Evolutionary conservation across 2,113 vertebrate genomes (phyloP), one percentile per base, ranked within the genome.

Genomic region (Ceyx cyanopectus): DNA sequence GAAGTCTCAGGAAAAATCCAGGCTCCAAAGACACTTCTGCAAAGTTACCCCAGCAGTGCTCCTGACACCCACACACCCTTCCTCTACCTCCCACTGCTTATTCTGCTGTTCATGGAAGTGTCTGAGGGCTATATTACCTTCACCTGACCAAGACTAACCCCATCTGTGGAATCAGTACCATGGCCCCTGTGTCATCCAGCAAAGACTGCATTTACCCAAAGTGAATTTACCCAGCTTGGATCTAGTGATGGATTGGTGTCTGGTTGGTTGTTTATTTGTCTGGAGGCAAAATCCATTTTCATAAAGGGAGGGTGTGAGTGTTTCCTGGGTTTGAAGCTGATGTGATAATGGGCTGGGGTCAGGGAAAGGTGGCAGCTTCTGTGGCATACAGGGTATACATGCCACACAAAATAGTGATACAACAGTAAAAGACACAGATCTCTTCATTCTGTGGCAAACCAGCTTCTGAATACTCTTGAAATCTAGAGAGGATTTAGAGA

Each of bases 181-280:
- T 0, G 0, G 13, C 2, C 19, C 7, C 10, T 66, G 16, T 70
- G 18, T 12, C 11, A 3, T 34, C 68, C 41, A 57, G 2, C 21
- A 58, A 60, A 79, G n/a, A 18, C 6, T 48, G 6, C 3, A 14
- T 14, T 65, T 61, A 27, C 5, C 6, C 34, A 8, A 54, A 43
- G 12, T 5, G 22, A 78, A 10, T 37, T 37, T 37, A 37, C 37
- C 37, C 29, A 60, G 3, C 6, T 56, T 21, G 20, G 20, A 46
- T 29, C 23, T 54, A 37, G 7, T 8, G 29, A 45, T 10, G 19
- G 5, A 46, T 4, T n/a, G 4, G 7, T n/a, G 8, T 18, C 21
- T 68, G 14, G 3, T 9, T 66, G 18, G 4, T 61, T 62, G 5
- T 34, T 34, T 21, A 4, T 34, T 81, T 50, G 1, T 45, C 40